These are phyloP conservation scores for Vidua chalybeata DNA, from an alignment of 2,113 vertebrate species.

Conservation along the genomic window DNA sequence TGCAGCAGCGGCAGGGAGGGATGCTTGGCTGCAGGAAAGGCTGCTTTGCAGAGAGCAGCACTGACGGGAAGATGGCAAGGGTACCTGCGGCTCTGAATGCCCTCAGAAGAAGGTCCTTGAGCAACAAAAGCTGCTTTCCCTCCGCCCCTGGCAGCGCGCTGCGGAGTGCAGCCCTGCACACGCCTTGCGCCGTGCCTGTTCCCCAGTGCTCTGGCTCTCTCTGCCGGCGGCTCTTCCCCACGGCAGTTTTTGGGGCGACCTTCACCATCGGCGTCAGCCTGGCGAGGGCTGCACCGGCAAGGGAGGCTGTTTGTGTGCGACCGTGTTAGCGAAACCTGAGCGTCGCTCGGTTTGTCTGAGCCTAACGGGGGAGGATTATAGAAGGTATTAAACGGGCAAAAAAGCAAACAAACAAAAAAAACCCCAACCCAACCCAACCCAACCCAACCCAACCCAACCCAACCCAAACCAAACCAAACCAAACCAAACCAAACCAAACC, in stretches of 20 bases:
- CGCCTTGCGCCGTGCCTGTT: fast-evolving
- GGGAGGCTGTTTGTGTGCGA: fast-evolving
- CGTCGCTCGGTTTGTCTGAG: fast-evolving
- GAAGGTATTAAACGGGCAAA: background rate
- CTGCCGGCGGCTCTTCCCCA: constrained; percentile 14
- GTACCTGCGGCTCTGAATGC: background rate
- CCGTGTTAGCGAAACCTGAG: fast-evolving
- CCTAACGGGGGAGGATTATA: background rate
- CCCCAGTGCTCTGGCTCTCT: constrained; percentile 1
- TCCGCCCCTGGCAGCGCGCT: fast-evolving
- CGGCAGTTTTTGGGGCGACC: background rate
- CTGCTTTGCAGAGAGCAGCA: background rate
- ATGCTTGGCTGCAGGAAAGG: background rate
- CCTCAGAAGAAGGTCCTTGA: background rate
- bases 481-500: too few species aligned
- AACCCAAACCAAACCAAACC: too few species aligned
- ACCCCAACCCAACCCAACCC: too few species aligned
- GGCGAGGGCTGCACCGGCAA: fast-evolving
- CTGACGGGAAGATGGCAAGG: background rate
- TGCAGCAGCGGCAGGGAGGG: background rate
- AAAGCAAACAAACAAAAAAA: too few species aligned
- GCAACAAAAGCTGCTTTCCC: background rate
- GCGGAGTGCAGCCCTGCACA: background rate
- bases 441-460: too few species aligned
- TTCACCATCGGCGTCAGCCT: fast-evolving